These are phyloP conservation scores for Lasius fuliginosus DNA, from an alignment of 2,888 invertebrate genomes.

Conservation along the genomic window DNA sequence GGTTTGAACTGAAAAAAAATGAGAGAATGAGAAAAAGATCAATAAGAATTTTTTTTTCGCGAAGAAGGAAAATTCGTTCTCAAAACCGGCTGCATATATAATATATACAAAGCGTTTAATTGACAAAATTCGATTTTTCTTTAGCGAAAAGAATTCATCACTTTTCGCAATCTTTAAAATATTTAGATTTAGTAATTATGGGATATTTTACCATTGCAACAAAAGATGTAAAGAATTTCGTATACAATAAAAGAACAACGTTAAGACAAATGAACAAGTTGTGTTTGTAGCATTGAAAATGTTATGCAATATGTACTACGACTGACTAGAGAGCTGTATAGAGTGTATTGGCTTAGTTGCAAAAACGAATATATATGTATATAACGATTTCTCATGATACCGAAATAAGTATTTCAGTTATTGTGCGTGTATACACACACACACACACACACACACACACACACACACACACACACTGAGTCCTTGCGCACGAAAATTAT, in stretches of 20 bases:
- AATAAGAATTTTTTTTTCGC: neutral
- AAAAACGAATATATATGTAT: constrained; percentile 70
- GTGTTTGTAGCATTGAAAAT: neutral
- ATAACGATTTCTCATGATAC: constrained; percentile 49
- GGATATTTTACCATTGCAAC: neutral
- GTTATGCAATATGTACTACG: constrained; percentile 9
- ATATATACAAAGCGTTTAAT: neutral
- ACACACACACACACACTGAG: neutral
- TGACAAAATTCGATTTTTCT: neutral
- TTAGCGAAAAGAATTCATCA: neutral
- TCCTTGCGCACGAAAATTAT: neutral
- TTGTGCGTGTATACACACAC: neutral
- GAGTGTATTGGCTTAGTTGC: constrained; percentile 67
- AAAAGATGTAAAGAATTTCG: neutral
- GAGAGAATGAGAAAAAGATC: constrained; percentile 38
- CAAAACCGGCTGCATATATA: no score
- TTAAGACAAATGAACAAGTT: neutral
- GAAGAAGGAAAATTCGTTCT: neutral
- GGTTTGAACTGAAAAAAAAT: constrained; percentile 81
- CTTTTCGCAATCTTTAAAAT: neutral
- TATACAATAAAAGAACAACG: neutral
- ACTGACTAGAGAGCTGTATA: neutral
- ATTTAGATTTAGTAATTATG: neutral
- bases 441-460: neutral
- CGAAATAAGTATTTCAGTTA: constrained; percentile 72